phyloP scores from a whole-genome alignment of 2,113 vertebrate genomes.

The Ictalurus furcatus region DNA sequence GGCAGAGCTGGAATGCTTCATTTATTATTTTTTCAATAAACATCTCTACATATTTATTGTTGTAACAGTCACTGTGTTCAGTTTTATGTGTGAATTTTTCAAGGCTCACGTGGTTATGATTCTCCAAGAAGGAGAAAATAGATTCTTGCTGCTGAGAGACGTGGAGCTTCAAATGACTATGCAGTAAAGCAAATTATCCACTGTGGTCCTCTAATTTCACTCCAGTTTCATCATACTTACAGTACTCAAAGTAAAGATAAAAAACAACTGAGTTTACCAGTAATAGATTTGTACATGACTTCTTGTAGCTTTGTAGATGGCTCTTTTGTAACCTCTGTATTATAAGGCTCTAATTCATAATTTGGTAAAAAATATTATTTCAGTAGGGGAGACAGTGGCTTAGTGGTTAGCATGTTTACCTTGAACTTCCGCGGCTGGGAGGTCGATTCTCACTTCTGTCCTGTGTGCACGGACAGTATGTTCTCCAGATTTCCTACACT shows the following conservation, averaged over 20 bases:
- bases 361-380: too few species aligned
- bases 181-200: background rate
- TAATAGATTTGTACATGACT: too few species aligned
- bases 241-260: too few species aligned
- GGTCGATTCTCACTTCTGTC: too few species aligned
- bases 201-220: background rate
- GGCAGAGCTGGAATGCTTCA: background rate
- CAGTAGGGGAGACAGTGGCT: too few species aligned
- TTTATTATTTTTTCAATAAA: slow-evolving; percentile 25
- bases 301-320: too few species aligned
- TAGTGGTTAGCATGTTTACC: too few species aligned
- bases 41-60: background rate
- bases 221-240: slow-evolving; percentile 18
- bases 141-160: background rate
- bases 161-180: background rate
- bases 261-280: too few species aligned
- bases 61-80: background rate
- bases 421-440: too few species aligned
- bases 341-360: background rate
- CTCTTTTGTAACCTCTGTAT: background rate
- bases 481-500: too few species aligned
- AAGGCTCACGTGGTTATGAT: background rate
- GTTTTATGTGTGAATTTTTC: background rate
- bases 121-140: background rate
- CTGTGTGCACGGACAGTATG: too few species aligned